phyloP scores from a whole-genome alignment of 2,888 invertebrate genomes.

The Mythimna impura region DNA sequence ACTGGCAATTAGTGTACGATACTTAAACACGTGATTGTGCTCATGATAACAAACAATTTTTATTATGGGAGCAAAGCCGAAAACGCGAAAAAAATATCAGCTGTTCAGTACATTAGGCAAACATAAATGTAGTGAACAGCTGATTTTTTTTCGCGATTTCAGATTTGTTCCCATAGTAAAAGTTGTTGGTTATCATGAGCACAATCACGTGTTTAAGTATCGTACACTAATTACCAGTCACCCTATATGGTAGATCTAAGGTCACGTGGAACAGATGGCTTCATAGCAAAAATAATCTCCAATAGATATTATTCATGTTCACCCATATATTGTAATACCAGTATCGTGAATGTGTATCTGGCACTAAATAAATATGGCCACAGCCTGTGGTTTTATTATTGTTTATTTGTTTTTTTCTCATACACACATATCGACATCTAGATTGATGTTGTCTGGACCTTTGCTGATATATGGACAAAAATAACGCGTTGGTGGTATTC shows the following conservation, averaged over 20 bases:
- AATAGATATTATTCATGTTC: neutral
- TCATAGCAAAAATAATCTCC: neutral
- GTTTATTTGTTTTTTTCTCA: constrained; percentile 9
- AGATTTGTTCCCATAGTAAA: too few relatives aligned
- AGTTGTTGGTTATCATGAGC: too few relatives aligned
- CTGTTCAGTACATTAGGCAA: too few relatives aligned
- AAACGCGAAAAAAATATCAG: too few relatives aligned
- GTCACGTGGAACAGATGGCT: neutral
- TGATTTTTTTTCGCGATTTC: too few relatives aligned
- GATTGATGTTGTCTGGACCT: constrained; percentile 33
- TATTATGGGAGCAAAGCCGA: too few relatives aligned
- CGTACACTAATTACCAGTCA: too few relatives aligned
- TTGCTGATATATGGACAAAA: constrained; percentile 4
- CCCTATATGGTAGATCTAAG: neutral
- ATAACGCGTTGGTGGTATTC: constrained; percentile 8
- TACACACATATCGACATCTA: neutral
- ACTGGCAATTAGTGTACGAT: too few relatives aligned
- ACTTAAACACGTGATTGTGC: too few relatives aligned
- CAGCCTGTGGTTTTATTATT: constrained; percentile 21
- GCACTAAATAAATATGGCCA: constrained; percentile 20
- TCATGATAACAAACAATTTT: too few relatives aligned
- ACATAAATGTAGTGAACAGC: too few relatives aligned
- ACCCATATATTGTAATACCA: neutral
- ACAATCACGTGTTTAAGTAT: too few relatives aligned
- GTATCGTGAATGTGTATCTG: neutral